Base-by-base conservation (phyloP, 2,113 vertebrate species). In the Sylvicapra grimmia region DNA sequence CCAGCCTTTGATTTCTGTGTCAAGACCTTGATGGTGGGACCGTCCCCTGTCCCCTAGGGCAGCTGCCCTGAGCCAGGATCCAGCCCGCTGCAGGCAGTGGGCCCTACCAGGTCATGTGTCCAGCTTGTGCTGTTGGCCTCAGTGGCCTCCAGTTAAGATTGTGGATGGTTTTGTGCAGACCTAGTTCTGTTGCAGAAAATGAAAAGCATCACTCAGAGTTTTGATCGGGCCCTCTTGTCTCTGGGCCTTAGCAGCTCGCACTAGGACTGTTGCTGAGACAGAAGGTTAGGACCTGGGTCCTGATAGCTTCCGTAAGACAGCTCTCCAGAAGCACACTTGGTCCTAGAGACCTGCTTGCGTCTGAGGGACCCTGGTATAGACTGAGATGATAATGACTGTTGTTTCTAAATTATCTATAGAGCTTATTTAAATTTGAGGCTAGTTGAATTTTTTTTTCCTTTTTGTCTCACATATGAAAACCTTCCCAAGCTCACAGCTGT, bases 41-140 rank as follows among this genome's bases (percentile, higher is more conserved):
- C 0, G 7, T 33, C 53, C 33, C 19, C 51, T 1, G 0, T 13
- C 2, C 31, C 4, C 7, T 8, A 23, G 82, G 51, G 47, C n/a
- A 16, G 13, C 56, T 47, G 2, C 72, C 56, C 6, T 12, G 53
- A 14, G n/a, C 63, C 31, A 63, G 56, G 56, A 33, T 56, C 47
- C 27, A 86, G 68, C 19, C 31, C 14, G 1, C 0, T 61, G 59
- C 31, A n/a, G 27, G 44, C 59, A 25, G 82, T 15, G 15, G 4
- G 5, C 5, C 5, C 58, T 51, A 3, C 21, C 6, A 19, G 53
- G 8, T n/a, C 80, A 40, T 0, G 0, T 68, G 49, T 92, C 44
- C 19, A 7, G 4, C 36, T 8, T 3, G 2, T 79, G 47, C 85
- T 58, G 2, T 31, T 59, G 29, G 16, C 27, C 84, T 86, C 33